Conservation (phyloP, 2,888 invertebrate genomes). For the Synanthedon formicaeformis region DNA sequence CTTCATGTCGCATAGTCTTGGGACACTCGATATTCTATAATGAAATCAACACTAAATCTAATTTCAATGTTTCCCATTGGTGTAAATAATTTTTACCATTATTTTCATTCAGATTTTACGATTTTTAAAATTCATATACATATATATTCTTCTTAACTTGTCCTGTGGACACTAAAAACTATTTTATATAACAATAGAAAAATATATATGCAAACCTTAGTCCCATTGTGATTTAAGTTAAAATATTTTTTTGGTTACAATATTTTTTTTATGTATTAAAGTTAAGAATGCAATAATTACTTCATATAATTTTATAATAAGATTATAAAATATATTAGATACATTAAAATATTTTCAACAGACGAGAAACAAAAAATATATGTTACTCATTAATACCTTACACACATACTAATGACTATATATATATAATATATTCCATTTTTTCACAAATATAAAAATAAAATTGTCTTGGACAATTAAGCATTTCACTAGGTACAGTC, state of each 20-base stretch:
- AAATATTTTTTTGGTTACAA: neutral
- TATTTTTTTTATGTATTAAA: neutral
- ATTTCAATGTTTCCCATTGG: too few species aligned
- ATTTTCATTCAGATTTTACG: too few species aligned
- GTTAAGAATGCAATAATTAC: neutral
- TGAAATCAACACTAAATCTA: too few species aligned
- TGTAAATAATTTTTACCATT: too few species aligned
- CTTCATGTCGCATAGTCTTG: too few species aligned
- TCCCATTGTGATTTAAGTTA: too few species aligned
- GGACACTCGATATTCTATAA: too few species aligned
- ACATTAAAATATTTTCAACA: neutral
- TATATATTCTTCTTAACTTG: too few species aligned
- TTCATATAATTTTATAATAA: neutral
- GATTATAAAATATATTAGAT: neutral
- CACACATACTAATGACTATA: neutral
- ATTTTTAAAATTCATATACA: too few species aligned
- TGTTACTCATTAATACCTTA: neutral
- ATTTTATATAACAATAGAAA: too few species aligned
- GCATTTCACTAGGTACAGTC: conserved; percentile 18
- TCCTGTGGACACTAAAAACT: too few species aligned
- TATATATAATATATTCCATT: conserved; percentile 5
- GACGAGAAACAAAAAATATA: neutral
- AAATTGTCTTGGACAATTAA: conserved; percentile 60
- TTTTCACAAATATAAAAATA: conserved; percentile 55
- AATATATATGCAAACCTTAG: too few species aligned